These are phyloP conservation scores for Tympanuchus pallidicinctus DNA, from an alignment of 2,113 vertebrate species.

Conservation along the genomic window DNA sequence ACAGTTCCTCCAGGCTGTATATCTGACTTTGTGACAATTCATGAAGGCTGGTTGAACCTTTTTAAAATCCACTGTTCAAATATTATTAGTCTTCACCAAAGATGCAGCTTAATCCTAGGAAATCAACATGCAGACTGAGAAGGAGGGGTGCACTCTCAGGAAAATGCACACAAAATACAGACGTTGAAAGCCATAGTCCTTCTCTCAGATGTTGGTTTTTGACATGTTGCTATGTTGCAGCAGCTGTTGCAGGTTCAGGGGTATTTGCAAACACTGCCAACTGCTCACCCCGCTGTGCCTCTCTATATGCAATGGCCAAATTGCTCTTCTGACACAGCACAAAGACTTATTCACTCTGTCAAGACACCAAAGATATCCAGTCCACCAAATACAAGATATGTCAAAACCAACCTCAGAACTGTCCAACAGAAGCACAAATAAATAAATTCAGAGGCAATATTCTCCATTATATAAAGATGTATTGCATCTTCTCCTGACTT, in stretches of 20 bases:
- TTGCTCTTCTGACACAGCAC: constrained; percentile 29
- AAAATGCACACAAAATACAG: neutral
- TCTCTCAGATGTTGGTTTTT: neutral
- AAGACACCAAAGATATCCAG: neutral
- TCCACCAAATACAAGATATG: neutral
- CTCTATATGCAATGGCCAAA: constrained; percentile 13
- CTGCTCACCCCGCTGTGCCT: neutral
- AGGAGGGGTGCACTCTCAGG: neutral
- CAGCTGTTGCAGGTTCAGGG: neutral
- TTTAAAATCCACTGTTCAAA: neutral
- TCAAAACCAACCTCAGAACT: constrained; percentile 5
- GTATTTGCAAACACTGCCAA: neutral
- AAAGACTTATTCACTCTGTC: constrained; percentile 20
- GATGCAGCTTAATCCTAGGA: neutral
- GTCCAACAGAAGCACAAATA: neutral
- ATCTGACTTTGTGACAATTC: neutral
- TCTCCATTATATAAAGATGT: neutral
- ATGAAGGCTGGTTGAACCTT: neutral
- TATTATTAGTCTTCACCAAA: neutral
- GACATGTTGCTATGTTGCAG: neutral
- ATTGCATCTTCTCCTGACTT: neutral
- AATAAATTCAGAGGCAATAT: neutral
- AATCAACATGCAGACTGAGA: neutral
- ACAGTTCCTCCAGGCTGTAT: neutral
- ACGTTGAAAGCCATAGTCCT: neutral